Evolutionary conservation across 64 coral and sea anemone genomes (phyloP).

Genomic region (Anthopleura sola): DNA sequence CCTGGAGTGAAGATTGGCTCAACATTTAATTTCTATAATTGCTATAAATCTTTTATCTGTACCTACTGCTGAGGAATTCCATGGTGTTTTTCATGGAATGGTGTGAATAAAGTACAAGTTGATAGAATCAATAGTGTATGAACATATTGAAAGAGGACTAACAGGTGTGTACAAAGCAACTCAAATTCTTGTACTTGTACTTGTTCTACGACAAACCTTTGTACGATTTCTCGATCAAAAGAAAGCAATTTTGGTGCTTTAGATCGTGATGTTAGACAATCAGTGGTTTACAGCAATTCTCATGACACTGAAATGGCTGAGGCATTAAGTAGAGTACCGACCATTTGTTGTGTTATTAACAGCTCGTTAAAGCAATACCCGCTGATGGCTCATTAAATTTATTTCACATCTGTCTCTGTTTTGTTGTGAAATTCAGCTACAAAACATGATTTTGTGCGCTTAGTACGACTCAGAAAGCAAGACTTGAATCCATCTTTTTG

Average conservation of each 20-base stretch:
- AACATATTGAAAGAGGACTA: not conserved
- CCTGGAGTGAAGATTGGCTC: no score
- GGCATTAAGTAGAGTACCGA: not conserved
- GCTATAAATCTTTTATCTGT: not conserved
- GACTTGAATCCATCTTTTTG: not conserved
- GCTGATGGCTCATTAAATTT: not conserved
- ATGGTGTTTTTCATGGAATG: not conserved
- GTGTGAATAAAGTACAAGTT: not conserved
- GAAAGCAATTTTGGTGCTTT: not conserved
- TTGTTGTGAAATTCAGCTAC: not conserved
- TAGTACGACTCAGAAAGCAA: not conserved
- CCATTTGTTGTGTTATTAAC: not conserved
- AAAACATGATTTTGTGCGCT: not conserved
- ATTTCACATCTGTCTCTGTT: not conserved
- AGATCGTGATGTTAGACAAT: not conserved
- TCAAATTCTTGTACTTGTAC: no score
- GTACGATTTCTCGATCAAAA: no score
- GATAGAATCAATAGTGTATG: not conserved
- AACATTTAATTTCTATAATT: no score
- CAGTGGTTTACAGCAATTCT: not conserved
- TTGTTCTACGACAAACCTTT: no score
- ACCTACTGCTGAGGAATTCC: not conserved
- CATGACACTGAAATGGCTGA: not conserved
- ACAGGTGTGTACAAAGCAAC: not conserved
- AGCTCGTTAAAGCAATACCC: slow-evolving; percentile 1